phyloP scores from a whole-genome alignment of 1,140 invertebrate species.

The Apis florea region DNA sequence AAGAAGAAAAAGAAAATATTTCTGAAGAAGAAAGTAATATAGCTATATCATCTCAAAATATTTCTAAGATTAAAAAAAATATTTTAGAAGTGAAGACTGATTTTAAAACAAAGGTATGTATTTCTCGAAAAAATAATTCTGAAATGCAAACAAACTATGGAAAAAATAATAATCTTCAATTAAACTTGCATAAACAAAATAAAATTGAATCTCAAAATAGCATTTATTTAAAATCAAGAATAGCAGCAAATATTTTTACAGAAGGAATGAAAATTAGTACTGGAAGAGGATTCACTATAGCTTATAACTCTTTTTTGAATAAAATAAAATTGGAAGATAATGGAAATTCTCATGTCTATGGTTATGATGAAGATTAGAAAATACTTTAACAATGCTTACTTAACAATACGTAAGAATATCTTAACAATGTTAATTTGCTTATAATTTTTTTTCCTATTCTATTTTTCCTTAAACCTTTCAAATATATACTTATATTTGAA shows the following conservation, averaged over 20 bases:
- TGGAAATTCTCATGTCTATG: not conserved
- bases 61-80: not conserved
- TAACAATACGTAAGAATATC: too few species aligned
- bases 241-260: not conserved
- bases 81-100: not conserved
- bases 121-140: not conserved
- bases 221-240: not conserved
- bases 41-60: not conserved
- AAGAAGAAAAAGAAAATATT: not conserved
- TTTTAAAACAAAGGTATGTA: too few species aligned
- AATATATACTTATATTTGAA: not conserved
- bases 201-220: not conserved
- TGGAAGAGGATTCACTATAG: conserved; percentile 19
- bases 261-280: conserved; percentile 16
- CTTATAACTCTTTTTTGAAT: not conserved
- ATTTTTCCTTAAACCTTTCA: not conserved
- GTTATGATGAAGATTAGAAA: not conserved
- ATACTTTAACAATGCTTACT: not conserved
- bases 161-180: not conserved
- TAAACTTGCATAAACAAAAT: not conserved
- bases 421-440: too few species aligned
- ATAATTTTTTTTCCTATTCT: too few species aligned
- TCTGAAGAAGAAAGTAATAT: not conserved
- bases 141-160: too few species aligned
- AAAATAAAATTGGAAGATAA: accelerated